Base-by-base conservation (phyloP, 2,888 invertebrate species). In the Coleophora flavipennella region DNA sequence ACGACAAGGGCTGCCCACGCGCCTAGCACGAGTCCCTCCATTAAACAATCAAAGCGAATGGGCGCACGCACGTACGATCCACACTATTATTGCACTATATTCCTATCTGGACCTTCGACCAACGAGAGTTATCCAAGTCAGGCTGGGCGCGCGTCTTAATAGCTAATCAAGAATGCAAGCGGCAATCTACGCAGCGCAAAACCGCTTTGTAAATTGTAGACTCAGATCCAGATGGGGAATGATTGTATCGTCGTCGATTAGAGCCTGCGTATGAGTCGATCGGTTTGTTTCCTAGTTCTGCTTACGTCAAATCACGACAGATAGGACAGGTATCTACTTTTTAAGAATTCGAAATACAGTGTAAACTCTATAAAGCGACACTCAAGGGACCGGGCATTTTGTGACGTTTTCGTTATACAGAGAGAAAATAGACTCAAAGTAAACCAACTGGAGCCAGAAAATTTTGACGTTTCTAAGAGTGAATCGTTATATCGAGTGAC, bases 31-130 rank as follows among this genome's bases (percentile, higher is more conserved):
- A 69, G 71, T 59, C 57, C 53, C 59, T 57, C 71, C 76, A 81
- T 83, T 81, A 81, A 75, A 76, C 78, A 81, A 83, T 81, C 79
- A 79, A 68, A 60, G 57, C 70, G 68, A 80, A 79, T 81, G 78
- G 76, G 69, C 79, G 66, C 75, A 68, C 79, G 66, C 75, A 57
- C 20, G 20, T 60, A 53, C 61, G 59, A 64, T 59, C 62, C 54
- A 48, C 48, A 45, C 51, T 50, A 53, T 56, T 55, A 56, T 49
- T 47, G 48, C 44, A 48, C 46, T 48, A 43, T 44, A 46, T 39
- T 39, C 42, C 43, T 44, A 47, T 48, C 46, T 48, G 41, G 44
- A 48, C 44, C 47, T 44, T 40, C 10, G 35, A 37, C 29, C 36
- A 36, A 27, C 27, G 38, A 43, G 34, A 31, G 41, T 43, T 36